These are phyloP conservation scores for Hylyphantes graminicola DNA, from an alignment of 1,140 invertebrate species.

Conservation along the genomic window DNA sequence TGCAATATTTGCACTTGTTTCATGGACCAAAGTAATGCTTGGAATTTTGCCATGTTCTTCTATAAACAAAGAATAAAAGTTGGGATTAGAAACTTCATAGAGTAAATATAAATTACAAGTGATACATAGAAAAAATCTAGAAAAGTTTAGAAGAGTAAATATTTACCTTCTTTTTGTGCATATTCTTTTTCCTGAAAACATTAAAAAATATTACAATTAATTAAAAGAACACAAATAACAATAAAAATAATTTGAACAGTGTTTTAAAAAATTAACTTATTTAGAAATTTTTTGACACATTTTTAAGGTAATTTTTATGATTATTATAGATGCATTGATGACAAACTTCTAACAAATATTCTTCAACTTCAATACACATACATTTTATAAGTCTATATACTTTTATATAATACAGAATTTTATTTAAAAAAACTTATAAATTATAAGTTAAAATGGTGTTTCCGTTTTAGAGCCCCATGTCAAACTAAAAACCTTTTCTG, in stretches of 20 bases:
- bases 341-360: too few relatives aligned
- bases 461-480: too few relatives aligned
- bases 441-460: too few relatives aligned
- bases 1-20: constrained; percentile 9
- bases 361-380: too few relatives aligned
- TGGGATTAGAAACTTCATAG: not conserved
- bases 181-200: constrained; percentile 15
- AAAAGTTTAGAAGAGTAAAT: not conserved
- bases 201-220: not conserved
- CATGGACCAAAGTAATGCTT: constrained; percentile 28
- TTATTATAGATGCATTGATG: too few relatives aligned
- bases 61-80: not conserved
- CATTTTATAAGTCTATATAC: too few relatives aligned
- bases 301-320: too few relatives aligned
- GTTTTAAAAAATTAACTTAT: too few relatives aligned
- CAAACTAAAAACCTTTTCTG: too few relatives aligned
- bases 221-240: not conserved
- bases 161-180: constrained; percentile 7
- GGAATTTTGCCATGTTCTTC: constrained; percentile 37
- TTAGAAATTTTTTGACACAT: too few relatives aligned
- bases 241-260: not conserved
- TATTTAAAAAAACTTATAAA: too few relatives aligned
- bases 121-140: not conserved
- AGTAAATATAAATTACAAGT: not conserved
- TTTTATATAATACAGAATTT: too few relatives aligned